Conservation (phyloP, 2,888 invertebrate genomes). For the Lasius platythorax region DNA sequence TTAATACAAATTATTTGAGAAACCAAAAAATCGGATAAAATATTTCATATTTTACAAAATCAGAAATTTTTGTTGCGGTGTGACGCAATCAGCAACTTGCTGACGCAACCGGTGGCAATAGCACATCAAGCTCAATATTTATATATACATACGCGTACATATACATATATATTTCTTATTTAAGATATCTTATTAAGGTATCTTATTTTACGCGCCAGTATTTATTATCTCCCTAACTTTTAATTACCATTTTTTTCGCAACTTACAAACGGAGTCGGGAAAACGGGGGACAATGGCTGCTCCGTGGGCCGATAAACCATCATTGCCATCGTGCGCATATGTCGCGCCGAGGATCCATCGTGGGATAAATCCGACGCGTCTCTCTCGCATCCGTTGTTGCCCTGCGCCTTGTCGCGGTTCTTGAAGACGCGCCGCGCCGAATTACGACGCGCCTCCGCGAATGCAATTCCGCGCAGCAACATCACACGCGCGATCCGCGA, state of each 20-base stretch:
- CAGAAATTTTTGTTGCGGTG: not conserved
- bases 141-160: not conserved
- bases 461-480: slow-evolving; percentile 70
- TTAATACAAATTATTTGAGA: not conserved
- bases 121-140: not conserved
- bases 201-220: not conserved
- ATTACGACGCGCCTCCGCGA: slow-evolving; percentile 69
- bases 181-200: not conserved
- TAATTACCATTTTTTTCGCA: not conserved
- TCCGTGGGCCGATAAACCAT: not conserved
- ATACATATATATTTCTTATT: not conserved
- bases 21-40: not conserved
- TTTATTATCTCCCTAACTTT: not conserved
- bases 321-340: slow-evolving; percentile 38
- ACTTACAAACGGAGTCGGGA: slow-evolving; percentile 61
- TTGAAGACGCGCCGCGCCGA: slow-evolving; percentile 68
- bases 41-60: slow-evolving; percentile 1
- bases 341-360: slow-evolving; percentile 56
- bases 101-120: not conserved
- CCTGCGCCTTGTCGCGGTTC: slow-evolving; percentile 60
- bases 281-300: slow-evolving; percentile 17
- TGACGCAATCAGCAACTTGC: not conserved
- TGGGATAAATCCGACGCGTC: slow-evolving; percentile 61
- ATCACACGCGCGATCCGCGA: slow-evolving; percentile 37
- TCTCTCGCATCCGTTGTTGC: slow-evolving; percentile 61